phyloP scores from a whole-genome alignment of 2,888 invertebrate genomes.

The Amiota communis region DNA sequence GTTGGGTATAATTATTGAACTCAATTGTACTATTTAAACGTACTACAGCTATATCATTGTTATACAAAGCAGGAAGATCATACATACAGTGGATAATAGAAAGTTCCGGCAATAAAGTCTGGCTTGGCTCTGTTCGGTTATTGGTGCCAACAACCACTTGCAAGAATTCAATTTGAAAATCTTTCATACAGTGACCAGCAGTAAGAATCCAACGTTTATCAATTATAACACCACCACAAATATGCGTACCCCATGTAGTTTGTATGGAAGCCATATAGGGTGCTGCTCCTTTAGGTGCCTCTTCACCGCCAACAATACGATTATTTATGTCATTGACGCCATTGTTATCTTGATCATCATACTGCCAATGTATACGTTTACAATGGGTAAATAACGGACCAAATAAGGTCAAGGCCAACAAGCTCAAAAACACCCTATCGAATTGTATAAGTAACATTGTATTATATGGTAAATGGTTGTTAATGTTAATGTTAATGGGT shows the following conservation, averaged over 20 bases:
- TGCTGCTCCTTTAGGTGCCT: slow-evolving; percentile 56
- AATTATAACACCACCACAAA: slow-evolving; percentile 67
- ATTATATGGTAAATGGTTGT: background rate
- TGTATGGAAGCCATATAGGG: slow-evolving; percentile 70
- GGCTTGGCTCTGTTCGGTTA: slow-evolving; percentile 51
- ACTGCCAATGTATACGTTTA: slow-evolving; percentile 48
- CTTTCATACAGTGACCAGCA: slow-evolving; percentile 64
- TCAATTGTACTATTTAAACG: slow-evolving; percentile 75
- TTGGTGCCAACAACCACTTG: slow-evolving; percentile 62
- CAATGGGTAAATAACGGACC: slow-evolving; percentile 37
- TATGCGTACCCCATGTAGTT: slow-evolving; percentile 49
- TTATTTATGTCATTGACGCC: slow-evolving; percentile 31
- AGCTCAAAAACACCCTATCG: background rate
- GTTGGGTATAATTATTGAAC: slow-evolving; percentile 74
- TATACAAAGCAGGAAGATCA: slow-evolving; percentile 54
- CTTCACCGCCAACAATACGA: slow-evolving; percentile 62
- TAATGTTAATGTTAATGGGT: slow-evolving; percentile 1
- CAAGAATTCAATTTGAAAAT: slow-evolving; percentile 46
- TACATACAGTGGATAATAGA: slow-evolving; percentile 56
- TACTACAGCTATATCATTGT: slow-evolving; percentile 80
- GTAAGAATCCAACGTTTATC: slow-evolving; percentile 61
- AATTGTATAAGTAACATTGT: background rate
- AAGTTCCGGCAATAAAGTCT: slow-evolving; percentile 44
- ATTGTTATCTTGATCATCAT: slow-evolving; percentile 1
- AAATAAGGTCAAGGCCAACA: slow-evolving; percentile 13